Base-by-base conservation (phyloP, 2,888 invertebrate genomes). In the Gastrophysa polygoni region DNA sequence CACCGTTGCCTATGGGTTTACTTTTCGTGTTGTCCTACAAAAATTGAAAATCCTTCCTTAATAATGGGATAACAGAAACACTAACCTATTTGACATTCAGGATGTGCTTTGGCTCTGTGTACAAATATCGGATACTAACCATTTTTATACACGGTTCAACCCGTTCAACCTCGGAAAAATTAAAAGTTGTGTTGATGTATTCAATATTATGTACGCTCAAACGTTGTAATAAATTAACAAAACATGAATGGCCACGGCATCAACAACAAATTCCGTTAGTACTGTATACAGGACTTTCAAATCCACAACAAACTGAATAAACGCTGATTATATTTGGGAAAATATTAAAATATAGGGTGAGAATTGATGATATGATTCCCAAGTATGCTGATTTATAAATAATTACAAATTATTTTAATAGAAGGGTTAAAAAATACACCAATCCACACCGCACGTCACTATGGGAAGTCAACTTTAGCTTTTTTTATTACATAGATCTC, bases 11-110 rank as follows among this genome's bases (percentile, higher is more conserved):
- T 73, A 86, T 86, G 70, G 82, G 80, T 83, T 86, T 86, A 75
- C 82, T 85, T 84, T 86, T 87, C 82, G 85, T 83, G 77, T 82
- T 85, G 83, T 85, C 82, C 81, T 84, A 83, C 38, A 79, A 82
- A 82, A 76, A 82, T 54, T 54, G 34, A 82, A 67, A 62, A 58
- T 38, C 55, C 29, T 59, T 57, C 54, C 64, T 56, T 62, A 62
- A 67, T 61, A 66, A 64, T 57, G 57, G 57, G 43, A 57, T 46
- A n/a, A 32, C 47, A 63, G 58, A 66, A 66, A 68, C 67, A 69
- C 65, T 66, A 65, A 67, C 67, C 67, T 69, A 69, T 68, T 68
- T 68, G 68, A 68, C 68, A 65, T 61, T 67, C 64, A 59, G 43
- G 24, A 17, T 28, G n/a, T 24, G 48, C 14, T 24, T 50, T 28